Conservation (phyloP, 2,888 invertebrate genomes). For the Hirtodrosophila confusa region DNA sequence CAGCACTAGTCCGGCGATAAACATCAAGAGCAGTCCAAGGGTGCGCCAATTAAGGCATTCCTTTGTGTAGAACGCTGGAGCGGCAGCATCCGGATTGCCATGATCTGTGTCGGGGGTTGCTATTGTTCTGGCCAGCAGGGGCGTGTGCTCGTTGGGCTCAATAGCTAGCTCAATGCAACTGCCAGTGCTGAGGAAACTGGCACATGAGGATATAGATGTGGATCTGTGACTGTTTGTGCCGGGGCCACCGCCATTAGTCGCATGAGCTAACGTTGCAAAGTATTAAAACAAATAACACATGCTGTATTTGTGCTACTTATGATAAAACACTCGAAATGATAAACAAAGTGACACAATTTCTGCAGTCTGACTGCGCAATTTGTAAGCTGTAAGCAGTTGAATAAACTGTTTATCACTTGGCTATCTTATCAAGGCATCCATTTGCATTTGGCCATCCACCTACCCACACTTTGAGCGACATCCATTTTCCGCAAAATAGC, state of each 20-base stretch:
- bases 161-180: conserved; percentile 10
- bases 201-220: conserved; percentile 12
- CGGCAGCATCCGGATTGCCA: not conserved
- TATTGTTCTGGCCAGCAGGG: conserved; percentile 20
- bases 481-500: conserved; percentile 30
- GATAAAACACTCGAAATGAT: conserved; percentile 50
- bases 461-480: conserved; percentile 34
- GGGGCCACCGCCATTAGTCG: not conserved
- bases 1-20: conserved; percentile 65
- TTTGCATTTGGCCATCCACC: conserved; percentile 21
- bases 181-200: conserved; percentile 16
- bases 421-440: conserved; percentile 10
- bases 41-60: conserved; percentile 68
- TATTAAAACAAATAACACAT: conserved; percentile 50
- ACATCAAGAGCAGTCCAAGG: conserved; percentile 66
- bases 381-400: conserved; percentile 3
- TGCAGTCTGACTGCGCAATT: conserved; percentile 23
- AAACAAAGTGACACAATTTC: conserved; percentile 29
- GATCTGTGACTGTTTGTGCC: not conserved
- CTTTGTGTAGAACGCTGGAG: conserved; percentile 25
- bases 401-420: conserved; percentile 1
- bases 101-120: not conserved
- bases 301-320: conserved; percentile 28
- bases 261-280: conserved; percentile 49
- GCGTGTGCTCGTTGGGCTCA: conserved; percentile 35